phyloP scores from a whole-genome alignment of 2,888 invertebrate genomes.

The Heliconius aoede region DNA sequence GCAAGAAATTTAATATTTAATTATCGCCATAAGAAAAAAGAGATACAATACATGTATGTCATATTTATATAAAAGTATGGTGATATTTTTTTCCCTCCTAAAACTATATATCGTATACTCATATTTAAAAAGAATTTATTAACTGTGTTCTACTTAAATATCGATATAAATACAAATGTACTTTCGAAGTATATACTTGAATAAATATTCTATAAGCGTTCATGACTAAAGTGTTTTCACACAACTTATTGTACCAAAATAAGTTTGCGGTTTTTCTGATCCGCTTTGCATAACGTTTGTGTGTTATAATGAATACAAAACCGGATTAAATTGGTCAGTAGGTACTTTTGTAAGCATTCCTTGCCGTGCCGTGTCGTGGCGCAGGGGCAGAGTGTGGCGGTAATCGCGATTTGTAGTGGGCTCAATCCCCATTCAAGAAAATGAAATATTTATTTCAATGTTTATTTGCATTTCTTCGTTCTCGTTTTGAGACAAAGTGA shows the following conservation, averaged over 20 bases:
- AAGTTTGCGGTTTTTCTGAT: conserved; percentile 53
- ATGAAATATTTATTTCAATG: too few species aligned
- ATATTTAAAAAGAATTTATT: not conserved
- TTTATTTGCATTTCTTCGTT: too few species aligned
- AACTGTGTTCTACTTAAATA: conserved; percentile 1
- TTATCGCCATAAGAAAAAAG: not conserved
- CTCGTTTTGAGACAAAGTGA: too few species aligned
- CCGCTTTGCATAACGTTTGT: conserved; percentile 75
- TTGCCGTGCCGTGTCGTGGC: conserved; percentile 54
- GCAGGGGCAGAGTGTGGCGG: too few species aligned
- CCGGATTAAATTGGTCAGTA: conserved; percentile 69
- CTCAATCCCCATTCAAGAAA: too few species aligned
- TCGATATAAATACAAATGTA: conserved; percentile 4
- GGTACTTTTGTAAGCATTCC: conserved; percentile 41
- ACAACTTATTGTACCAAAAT: conserved; percentile 44
- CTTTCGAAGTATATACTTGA: conserved; percentile 26
- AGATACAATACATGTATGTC: not conserved
- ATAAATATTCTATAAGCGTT: conserved; percentile 31
- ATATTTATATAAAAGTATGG: too few species aligned
- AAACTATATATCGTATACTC: not conserved
- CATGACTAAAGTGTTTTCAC: conserved; percentile 41
- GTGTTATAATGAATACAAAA: conserved; percentile 57
- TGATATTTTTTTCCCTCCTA: too few species aligned
- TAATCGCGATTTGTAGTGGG: too few species aligned
- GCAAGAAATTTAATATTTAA: not conserved